Base-by-base conservation (phyloP, 2,797 vertebrate genomes). In the Pseudochromis fuscus region DNA sequence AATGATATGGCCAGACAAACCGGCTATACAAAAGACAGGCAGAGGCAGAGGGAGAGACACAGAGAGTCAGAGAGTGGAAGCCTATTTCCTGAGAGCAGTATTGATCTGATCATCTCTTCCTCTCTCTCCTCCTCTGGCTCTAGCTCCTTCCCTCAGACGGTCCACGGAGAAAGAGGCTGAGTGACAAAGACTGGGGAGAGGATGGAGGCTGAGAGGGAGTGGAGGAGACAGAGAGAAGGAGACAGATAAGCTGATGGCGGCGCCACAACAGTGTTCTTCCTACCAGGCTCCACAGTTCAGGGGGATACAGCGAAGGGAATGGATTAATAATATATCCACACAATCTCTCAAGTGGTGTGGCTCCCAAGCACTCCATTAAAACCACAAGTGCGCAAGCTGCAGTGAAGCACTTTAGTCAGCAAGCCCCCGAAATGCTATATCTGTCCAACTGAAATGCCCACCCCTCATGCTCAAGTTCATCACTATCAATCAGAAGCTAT, bases 301-400 rank as follows among this genome's bases (percentile, higher is more conserved):
- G 37, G 12, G 64, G 70, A 24, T 52, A 48, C 57, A 71, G 81
- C 52, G 68, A 33, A 42, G 55, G 69, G 65, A 84, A 68, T 64
- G 69, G 86, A 90, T 89, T 83, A 91, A 92, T 92, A 91, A 92
- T 90, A 88, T 82, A 91, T 88, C 80, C 50, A 53, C 79, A 72
- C 75, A 77, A 86, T 87, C 87, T 89, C 71, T 88, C 81, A 72
- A 89, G 84, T 82, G 83, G 67, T 71, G 72, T 67, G 79, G 79
- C 87, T 90, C 86, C 75, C 60, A 64, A 87, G 87, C 65, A 79
- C 87, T 89, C 84, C 80, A 86, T 89, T 87, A 80, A 42, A 82
- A 87, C 84, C 88, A 86, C 90, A 88, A 89, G 88, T 84, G 81
- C 66, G 81, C 59, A 24, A 66, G 73, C 86, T 84, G 53, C 79